Percentiles rank a stretch among this genome's conserved stretches.
These are phyloP conservation scores for Pachypanchax playfairii DNA, from an alignment of 2,113 vertebrate genomes.

Conservation along the genomic window DNA sequence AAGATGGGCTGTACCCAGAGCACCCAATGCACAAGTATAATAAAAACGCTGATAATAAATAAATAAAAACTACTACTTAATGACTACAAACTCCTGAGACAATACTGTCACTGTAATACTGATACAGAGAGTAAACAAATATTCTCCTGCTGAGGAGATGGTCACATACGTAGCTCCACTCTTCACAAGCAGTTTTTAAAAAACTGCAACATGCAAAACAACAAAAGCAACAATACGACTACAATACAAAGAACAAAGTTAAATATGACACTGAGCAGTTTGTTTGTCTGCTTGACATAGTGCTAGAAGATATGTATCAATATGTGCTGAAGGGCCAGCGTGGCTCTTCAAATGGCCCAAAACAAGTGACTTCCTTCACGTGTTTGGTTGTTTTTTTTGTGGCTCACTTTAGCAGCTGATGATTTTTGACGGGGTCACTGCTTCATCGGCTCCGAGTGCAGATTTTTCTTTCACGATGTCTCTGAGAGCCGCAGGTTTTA, in stretches of 20 bases:
- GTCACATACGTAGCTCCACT: conserved; percentile 32
- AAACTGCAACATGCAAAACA: conserved; percentile 71
- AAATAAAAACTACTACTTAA: conserved; percentile 53
- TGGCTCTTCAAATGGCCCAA: conserved; percentile 27
- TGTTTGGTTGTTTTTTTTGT: conserved; percentile 28
- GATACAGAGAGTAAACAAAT: conserved; percentile 68
- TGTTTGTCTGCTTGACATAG: conserved; percentile 46
- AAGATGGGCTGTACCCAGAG: conserved; percentile 20
- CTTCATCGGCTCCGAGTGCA: conserved; percentile 48
- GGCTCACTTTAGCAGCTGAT: conserved; percentile 22
- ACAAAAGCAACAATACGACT: conserved; percentile 64
- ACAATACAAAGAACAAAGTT: conserved; percentile 59
- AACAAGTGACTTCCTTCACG: conserved; percentile 48
- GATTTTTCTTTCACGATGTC: not conserved
- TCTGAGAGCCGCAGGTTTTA: conserved; percentile 15
- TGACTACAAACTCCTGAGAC: conserved; percentile 74
- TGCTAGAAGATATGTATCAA: conserved; percentile 58
- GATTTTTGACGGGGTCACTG: conserved; percentile 31
- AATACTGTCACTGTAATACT: conserved; percentile 75
- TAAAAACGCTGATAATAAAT: conserved; percentile 71
- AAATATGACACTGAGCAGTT: conserved; percentile 62
- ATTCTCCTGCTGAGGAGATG: conserved; percentile 47
- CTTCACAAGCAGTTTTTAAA: conserved; percentile 36
- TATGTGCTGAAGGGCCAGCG: conserved; percentile 53
- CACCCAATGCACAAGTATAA: conserved; percentile 51